phyloP scores from a whole-genome alignment of 2,888 invertebrate genomes.

The Camptogramma bilineatum region DNA sequence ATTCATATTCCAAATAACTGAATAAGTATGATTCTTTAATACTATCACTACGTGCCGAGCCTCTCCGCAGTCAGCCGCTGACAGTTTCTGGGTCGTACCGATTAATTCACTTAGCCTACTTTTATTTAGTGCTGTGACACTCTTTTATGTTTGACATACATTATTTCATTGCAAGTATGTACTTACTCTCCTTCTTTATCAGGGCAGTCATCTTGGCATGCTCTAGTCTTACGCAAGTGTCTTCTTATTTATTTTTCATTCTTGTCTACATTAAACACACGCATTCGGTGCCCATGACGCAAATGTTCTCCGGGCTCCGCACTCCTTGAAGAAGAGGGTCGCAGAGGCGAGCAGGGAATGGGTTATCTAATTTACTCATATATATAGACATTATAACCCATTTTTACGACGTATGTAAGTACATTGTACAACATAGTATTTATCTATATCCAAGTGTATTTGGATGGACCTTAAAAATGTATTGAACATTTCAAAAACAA shows the following conservation, averaged over 20 bases:
- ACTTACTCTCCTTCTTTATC: conserved; percentile 57
- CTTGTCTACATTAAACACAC: conserved; percentile 16
- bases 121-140: conserved; percentile 78
- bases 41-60: conserved; percentile 46
- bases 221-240: conserved; percentile 33
- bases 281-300: too few relatives aligned
- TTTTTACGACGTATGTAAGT: not conserved
- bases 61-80: conserved; percentile 52
- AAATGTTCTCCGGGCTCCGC: too few relatives aligned
- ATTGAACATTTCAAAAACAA: conserved; percentile 2
- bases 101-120: conserved; percentile 82
- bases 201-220: conserved; percentile 43
- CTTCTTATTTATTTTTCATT: conserved; percentile 23
- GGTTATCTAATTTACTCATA: too few relatives aligned
- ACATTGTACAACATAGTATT: not conserved
- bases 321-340: too few relatives aligned
- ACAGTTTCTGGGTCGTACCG: conserved; percentile 80
- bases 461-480: not conserved
- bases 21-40: conserved; percentile 39
- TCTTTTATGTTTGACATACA: conserved; percentile 78
- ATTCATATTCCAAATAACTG: conserved; percentile 10
- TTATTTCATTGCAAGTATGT: conserved; percentile 68
- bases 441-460: conserved; percentile 5
- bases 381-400: too few relatives aligned
- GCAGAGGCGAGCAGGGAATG: too few relatives aligned